Conservation (phyloP, 1,140 invertebrate species). For the Drosophila navojoa region DNA sequence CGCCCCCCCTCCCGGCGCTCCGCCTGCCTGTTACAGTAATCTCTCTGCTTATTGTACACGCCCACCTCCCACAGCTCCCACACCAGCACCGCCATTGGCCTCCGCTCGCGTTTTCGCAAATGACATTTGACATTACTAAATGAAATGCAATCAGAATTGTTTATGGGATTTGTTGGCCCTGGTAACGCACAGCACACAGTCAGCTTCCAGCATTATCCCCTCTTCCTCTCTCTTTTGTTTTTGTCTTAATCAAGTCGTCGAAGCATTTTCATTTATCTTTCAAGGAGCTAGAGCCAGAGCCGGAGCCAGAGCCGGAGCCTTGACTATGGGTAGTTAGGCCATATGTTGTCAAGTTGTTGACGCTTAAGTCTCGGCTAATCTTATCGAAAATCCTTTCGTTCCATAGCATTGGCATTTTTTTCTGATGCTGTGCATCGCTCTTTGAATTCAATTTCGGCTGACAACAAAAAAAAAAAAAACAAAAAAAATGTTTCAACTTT, state of each 20-base stretch:
- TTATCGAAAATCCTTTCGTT: not conserved
- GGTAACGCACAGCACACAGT: not conserved
- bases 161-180: constrained; percentile 29
- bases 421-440: too few relatives aligned
- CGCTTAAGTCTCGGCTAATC: constrained; percentile 4
- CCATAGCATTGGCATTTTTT: not conserved
- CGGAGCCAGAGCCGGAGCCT: too few relatives aligned
- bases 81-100: not conserved
- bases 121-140: constrained; percentile 39
- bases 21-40: constrained; percentile 8
- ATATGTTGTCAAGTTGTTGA: constrained; percentile 7
- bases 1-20: too few relatives aligned
- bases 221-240: not conserved
- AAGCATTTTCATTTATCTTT: constrained; percentile 13
- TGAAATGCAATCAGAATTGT: constrained; percentile 33
- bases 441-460: not conserved
- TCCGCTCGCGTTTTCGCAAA: constrained; percentile 15
- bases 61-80: too few relatives aligned
- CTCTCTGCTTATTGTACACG: not conserved
- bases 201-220: not conserved
- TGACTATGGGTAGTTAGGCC: not conserved
- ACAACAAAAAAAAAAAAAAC: not conserved
- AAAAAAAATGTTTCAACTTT: not conserved
- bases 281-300: not conserved
- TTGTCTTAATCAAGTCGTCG: constrained; percentile 14